Evolutionary conservation across 2,888 invertebrate species (phyloP), one percentile per base, ranked within the genome.

Genomic region (Netelia virgata): DNA sequence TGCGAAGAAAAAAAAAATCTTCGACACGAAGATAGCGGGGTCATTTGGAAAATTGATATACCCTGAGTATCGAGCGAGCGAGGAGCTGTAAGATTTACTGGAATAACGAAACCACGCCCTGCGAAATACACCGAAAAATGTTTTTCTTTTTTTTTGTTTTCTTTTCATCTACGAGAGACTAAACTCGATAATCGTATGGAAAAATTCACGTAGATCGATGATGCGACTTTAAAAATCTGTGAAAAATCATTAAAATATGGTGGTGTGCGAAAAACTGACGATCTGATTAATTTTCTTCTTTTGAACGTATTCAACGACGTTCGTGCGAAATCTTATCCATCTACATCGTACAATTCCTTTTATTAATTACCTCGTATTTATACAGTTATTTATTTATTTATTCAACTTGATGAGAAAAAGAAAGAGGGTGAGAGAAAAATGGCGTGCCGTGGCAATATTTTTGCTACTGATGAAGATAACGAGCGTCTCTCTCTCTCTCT

Each of bases 311-410:
- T 70, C 14, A 5, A 57, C 20, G 6, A 3, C 14, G 57, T 36
- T 66, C 6, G 16, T 59, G 5, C 3, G 23, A 50, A 41, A 41
- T 61, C 18, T 28, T 55, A 11, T 50, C 23, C n/a, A 74, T 43
- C 41, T 43, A 14, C 10, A 16, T 6, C 28, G 28, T 10, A 14
- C 36, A 6, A 14, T 73, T 41, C 1, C 14, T 1, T n/a, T n/a
- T 14, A 66, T 28, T 20, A 68, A 47, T 10, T 47, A 28, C 3
- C 64, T 82, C 64, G 72, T 73, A 23, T 74, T 81, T 82, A 55
- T 16, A 18, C n/a, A 63, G 68, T 61, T 76, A 78, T 76, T 84
- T 70, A 78, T 79, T 74, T 76, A 14, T 28, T 66, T 63, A 36
- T 70, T 61, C 57, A 16, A 16, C 28, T 76, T 84, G 68, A 79